Conservation (phyloP, 2,113 vertebrate species). For the Dolichallabes microphthalmus region DNA sequence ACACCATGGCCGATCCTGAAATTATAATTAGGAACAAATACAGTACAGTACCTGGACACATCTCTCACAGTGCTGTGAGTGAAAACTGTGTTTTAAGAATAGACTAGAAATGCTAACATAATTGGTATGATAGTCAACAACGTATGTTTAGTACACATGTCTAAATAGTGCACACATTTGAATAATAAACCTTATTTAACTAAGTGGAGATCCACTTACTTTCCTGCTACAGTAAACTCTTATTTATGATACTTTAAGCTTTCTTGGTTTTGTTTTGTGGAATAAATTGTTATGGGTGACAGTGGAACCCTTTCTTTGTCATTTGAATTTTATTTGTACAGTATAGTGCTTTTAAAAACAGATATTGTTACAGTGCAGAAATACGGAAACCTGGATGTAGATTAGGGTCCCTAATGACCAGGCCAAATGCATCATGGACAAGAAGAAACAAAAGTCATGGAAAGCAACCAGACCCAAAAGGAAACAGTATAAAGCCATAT, state of each 20-base stretch:
- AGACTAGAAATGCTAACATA: not conserved
- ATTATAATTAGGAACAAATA: not conserved
- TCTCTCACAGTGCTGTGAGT: not conserved
- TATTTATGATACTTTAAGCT: not conserved
- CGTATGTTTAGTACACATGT: not conserved
- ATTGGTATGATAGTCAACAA: not conserved
- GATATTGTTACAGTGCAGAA: not conserved
- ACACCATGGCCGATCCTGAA: not conserved
- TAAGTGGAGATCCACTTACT: not conserved
- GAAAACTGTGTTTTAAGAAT: not conserved
- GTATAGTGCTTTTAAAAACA: not conserved
- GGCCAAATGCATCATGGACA: not conserved
- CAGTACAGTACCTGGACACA: not conserved
- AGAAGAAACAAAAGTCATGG: not conserved
- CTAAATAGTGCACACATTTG: not conserved
- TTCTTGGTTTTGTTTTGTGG: not conserved
- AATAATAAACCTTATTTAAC: not conserved
- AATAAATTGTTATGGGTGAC: not conserved
- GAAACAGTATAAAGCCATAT: not conserved
- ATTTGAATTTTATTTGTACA: not conserved
- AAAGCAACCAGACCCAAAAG: not conserved
- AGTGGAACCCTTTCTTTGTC: not conserved
- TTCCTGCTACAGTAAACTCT: not conserved
- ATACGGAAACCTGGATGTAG: not conserved
- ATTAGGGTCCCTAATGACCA: not conserved